phyloP scores from a whole-genome alignment of 2,888 invertebrate species.

The Polylopha cassiicola region DNA sequence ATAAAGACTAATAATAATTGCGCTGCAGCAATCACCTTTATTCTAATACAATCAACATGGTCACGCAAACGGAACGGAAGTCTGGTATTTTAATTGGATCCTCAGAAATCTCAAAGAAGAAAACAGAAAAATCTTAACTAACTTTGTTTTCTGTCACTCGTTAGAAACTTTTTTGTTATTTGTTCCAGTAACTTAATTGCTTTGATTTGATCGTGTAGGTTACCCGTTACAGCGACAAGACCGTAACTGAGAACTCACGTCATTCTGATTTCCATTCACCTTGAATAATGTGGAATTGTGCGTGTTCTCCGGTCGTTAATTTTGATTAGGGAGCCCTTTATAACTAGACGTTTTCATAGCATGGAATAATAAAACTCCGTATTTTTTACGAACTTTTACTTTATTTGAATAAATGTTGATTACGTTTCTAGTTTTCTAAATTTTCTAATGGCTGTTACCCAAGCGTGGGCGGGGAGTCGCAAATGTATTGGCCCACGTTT shows the following conservation, averaged over 20 bases:
- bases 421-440: conserved; percentile 7
- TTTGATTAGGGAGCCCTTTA: conserved; percentile 38
- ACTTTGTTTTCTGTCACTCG: too few relatives aligned
- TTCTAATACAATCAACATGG: too few relatives aligned
- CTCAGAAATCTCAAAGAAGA: too few relatives aligned
- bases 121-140: too few relatives aligned
- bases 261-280: conserved; percentile 29
- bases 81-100: too few relatives aligned
- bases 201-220: neutral
- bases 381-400: conserved; percentile 31
- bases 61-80: too few relatives aligned
- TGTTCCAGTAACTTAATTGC: neutral
- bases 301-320: conserved; percentile 38
- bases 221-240: neutral
- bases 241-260: conserved; percentile 1
- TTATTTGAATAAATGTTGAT: too few relatives aligned
- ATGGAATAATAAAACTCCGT: conserved; percentile 34
- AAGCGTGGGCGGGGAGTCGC: conserved; percentile 1
- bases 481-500: conserved; percentile 1
- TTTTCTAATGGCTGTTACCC: conserved; percentile 2
- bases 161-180: too few relatives aligned
- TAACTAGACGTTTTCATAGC: conserved; percentile 35
- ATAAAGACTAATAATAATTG: too few relatives aligned
- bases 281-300: conserved; percentile 34
- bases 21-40: too few relatives aligned